Evolutionary conservation across 2,113 vertebrate species (phyloP).

Genomic region (Vulpes ferrilata): DNA sequence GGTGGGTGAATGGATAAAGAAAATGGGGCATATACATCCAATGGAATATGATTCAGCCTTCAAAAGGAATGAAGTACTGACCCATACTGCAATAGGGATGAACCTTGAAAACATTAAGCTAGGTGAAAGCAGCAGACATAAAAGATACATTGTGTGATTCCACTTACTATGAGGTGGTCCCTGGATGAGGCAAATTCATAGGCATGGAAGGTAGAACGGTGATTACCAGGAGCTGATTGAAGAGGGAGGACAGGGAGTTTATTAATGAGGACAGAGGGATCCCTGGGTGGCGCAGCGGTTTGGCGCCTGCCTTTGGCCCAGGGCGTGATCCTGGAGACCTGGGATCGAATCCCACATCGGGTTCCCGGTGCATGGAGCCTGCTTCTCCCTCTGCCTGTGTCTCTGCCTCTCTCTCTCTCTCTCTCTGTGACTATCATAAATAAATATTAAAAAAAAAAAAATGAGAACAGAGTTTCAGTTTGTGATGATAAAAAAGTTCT

Average conservation of each 20-base stretch:
- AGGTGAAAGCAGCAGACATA: not conserved
- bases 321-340: no score
- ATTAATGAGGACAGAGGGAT: not conserved
- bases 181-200: not conserved
- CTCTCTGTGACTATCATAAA: no score
- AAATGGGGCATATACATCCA: not conserved
- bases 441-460: no score
- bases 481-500: not conserved
- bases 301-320: no score
- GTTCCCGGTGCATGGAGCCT: no score
- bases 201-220: not conserved
- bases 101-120: not conserved
- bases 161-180: not conserved
- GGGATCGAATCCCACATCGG: no score
- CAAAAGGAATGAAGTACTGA: not conserved
- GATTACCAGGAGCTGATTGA: not conserved
- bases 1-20: not conserved
- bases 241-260: not conserved
- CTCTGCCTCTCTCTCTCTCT: no score
- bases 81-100: not conserved
- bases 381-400: no score
- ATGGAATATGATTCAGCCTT: not conserved
- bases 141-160: not conserved
- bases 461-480: not conserved
- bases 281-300: no score